Evolutionary conservation across 2,888 invertebrate species (phyloP).

Genomic region (Apamea epomidion): DNA sequence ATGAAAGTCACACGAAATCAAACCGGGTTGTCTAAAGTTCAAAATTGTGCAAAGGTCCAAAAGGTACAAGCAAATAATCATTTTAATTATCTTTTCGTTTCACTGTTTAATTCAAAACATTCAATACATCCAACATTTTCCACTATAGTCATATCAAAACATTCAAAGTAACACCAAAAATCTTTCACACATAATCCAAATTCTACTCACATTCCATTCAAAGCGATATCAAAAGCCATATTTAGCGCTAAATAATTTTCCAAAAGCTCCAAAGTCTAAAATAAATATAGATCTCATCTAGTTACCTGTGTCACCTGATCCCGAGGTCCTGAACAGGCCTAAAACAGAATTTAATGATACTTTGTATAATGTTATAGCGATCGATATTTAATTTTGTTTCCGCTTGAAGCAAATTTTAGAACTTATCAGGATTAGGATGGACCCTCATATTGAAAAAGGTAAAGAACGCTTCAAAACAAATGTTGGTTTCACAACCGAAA

Average conservation of each 20-base stretch:
- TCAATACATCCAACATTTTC: neutral
- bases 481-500: conserved; percentile 21
- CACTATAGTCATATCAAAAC: conserved; percentile 9
- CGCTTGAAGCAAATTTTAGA: conserved; percentile 36
- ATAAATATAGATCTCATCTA: conserved; percentile 63
- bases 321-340: conserved; percentile 85
- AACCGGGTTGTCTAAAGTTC: conserved; percentile 10
- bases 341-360: conserved; percentile 87
- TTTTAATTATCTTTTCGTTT: neutral
- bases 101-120: neutral
- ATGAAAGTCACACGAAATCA: conserved; percentile 19
- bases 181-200: conserved; percentile 38
- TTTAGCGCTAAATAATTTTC: conserved; percentile 65
- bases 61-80: conserved; percentile 28
- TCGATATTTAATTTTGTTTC: conserved; percentile 76
- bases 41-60: conserved; percentile 19
- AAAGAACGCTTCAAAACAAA: conserved; percentile 27
- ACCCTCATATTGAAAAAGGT: conserved; percentile 41
- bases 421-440: conserved; percentile 21
- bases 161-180: conserved; percentile 31
- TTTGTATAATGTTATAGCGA: conserved; percentile 80
- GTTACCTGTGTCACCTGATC: conserved; percentile 85
- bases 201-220: conserved; percentile 48
- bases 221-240: conserved; percentile 67
- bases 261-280: conserved; percentile 71